Base-by-base conservation (phyloP, 2,113 vertebrate species). In the Micromys minutus region DNA sequence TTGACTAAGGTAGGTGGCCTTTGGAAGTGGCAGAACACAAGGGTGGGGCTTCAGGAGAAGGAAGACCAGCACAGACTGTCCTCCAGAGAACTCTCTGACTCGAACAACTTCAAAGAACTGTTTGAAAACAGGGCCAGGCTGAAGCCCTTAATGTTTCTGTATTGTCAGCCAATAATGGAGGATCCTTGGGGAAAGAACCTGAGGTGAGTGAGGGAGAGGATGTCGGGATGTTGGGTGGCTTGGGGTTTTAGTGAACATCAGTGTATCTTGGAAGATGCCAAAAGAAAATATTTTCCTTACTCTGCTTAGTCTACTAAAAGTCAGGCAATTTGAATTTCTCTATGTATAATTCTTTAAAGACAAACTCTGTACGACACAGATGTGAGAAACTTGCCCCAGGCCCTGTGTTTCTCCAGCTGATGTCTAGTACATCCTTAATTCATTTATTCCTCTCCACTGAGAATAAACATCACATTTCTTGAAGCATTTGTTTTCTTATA, bases 351-450 rank as follows among this genome's bases (percentile, higher is more conserved):
- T 34, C 75, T 79, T 34, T 79, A 39, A 79, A 90, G 42, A 34
- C 26, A 80, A 17, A 72, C 65, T 39, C 79, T 36, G 16, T 84
- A 59, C 3, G 75, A 77, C 45, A 29, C 29, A 77, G 69, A 88
- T 77, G 15, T 95, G 17, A 88, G 69, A 84, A 93, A 87, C 85
- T 84, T 91, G 34, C 90, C 39, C 52, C 24, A 67, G n/a, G 47
- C 77, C 76, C 47, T 36, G 7, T 55, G 77, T 36, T 81, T 81
- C 77, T 57, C 50, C 34, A 81, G n/a, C 36, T 81, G 17, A 24
- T 57, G 52, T 57, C 77, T n/a, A 34, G 34, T 36, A 22, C 13
- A 24, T 80, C 19, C 19, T n/a, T 57, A 57, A n/a, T 52, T 83
- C 26, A 57, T 47, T 75, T 74, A 5, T 67, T 45, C 88, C 34